Base-by-base conservation (phyloP, 1,140 invertebrate genomes). In the Scaptomyza graminum region DNA sequence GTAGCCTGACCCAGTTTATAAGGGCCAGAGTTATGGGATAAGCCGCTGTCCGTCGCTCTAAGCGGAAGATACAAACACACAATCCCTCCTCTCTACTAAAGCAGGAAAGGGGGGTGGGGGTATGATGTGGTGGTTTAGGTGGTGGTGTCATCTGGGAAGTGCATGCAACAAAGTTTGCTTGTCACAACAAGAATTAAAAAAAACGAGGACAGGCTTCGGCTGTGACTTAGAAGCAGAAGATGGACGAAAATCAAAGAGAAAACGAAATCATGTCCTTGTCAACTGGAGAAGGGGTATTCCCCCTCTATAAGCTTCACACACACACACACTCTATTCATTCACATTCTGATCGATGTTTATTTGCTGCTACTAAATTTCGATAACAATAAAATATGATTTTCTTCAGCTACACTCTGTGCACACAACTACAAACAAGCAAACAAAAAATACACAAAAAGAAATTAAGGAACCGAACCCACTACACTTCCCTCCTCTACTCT, bases 381-480 rank as follows among this genome's bases (percentile, higher is more conserved):
- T 88, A 88, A 88, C 84, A 88, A 88, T 88, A 88, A 88, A 88
- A 83, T 88, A 88, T 88, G 83, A 88, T 88, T 88, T 88, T 87
- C 72, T 64, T 69, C 51, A 25, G 65, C 54, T 60, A 69, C 46
- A 66, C 52, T 57, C 54, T 15, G 18, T 22, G 44, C 46, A 12
- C 16, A 37, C 44, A 56, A 39, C 28, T 62, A 39, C 37, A 67
- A 61, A 57, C 46, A 61, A 49, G 47, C 51, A 47, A 57, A 59
- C 22, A 57, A 39, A 13, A 50, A 55, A 52, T 72, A 80, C 76
- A 81, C 82, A 80, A 81, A 85, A 85, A 85, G 82, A 85, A 85
- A 87, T 85, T 85, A 85, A 82, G 78, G 61, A 87, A 85, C 37
- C 25, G 18, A 31, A 15, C n/a, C 39, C 18, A 1, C 5, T 3